These are phyloP conservation scores for Eubucco bourcierii DNA, from an alignment of 2,113 vertebrate genomes.

Conservation along the genomic window DNA sequence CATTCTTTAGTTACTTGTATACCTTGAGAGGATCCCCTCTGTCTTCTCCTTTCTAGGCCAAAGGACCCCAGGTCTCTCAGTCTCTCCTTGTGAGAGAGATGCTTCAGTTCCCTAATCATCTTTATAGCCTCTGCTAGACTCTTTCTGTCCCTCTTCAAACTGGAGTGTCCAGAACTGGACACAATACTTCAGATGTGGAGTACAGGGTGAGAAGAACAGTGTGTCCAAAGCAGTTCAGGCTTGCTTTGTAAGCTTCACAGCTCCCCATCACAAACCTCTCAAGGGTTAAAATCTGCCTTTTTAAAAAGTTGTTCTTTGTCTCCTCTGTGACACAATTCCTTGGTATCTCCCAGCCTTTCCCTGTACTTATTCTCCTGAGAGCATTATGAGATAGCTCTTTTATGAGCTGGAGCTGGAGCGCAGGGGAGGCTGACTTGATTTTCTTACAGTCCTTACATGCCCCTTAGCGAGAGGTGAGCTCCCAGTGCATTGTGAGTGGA, in stretches of 20 bases:
- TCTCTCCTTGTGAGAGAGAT: no score
- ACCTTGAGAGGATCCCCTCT: no score
- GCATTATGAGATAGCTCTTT: fast-evolving
- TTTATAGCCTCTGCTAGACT: no score
- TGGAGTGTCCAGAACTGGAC: no score
- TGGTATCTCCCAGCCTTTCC: neutral
- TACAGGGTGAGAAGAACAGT: no score
- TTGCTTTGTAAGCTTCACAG: neutral
- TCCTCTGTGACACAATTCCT: neutral
- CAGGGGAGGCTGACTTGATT: neutral
- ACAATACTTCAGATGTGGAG: no score
- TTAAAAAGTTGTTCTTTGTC: neutral
- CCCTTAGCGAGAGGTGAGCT: neutral
- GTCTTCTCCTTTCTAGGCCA: no score
- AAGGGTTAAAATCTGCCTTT: neutral
- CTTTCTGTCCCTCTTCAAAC: no score
- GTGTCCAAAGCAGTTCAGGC: neutral
- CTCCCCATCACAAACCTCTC: neutral
- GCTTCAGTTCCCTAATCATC: no score
- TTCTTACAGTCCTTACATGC: neutral
- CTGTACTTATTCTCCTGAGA: neutral
- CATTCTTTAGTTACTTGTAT: no score
- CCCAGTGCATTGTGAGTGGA: neutral
- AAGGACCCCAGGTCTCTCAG: no score
- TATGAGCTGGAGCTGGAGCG: neutral